These are phyloP conservation scores for Malurus melanocephalus DNA, from an alignment of 2,113 vertebrate species.

Conservation along the genomic window DNA sequence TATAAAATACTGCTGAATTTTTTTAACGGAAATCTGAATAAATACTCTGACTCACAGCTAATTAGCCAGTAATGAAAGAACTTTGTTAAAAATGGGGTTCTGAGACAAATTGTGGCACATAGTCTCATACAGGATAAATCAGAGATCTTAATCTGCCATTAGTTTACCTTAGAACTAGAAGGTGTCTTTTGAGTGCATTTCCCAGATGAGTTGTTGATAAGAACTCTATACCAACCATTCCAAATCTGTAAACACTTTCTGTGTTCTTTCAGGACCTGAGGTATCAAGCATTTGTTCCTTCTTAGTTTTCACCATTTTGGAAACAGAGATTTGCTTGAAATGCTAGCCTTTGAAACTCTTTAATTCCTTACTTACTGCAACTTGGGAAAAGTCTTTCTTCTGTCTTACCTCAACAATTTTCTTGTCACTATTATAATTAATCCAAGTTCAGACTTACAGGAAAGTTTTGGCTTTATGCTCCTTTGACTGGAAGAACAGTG, in stretches of 20 bases:
- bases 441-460: not conserved
- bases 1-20: not conserved
- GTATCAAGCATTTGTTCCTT: not conserved
- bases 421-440: not conserved
- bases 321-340: not conserved
- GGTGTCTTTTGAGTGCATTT: not conserved
- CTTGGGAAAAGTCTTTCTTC: not conserved
- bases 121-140: not conserved
- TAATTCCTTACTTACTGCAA: not conserved
- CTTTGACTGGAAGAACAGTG: not conserved
- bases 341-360: not conserved
- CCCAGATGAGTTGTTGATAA: not conserved
- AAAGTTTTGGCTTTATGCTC: not conserved
- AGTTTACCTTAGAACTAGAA: not conserved
- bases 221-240: not conserved
- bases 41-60: not conserved
- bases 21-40: not conserved
- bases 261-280: not conserved
- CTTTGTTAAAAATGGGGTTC: not conserved
- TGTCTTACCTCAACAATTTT: not conserved
- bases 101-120: not conserved
- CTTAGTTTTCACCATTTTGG: not conserved
- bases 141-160: not conserved
- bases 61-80: not conserved
- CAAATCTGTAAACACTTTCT: not conserved